A percentile compares a stretch with the other conserved stretches of the same genome.
Evolutionary conservation across 2,113 vertebrate species (phyloP).

Genomic region (Nestor notabilis): DNA sequence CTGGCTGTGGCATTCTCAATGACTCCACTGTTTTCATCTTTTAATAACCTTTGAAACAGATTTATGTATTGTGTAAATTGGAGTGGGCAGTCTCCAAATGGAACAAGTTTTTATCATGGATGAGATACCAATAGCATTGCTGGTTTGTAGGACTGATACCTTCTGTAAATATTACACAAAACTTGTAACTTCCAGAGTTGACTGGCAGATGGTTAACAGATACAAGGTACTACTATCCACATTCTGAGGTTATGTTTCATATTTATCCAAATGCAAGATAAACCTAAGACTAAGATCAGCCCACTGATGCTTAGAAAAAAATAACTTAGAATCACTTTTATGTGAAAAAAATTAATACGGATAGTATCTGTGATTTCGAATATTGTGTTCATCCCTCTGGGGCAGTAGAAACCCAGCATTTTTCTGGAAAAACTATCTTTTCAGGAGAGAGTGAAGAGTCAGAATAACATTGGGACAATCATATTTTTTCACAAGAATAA

Average conservation of each 20-base stretch:
- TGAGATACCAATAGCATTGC: not conserved
- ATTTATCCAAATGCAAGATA: not conserved
- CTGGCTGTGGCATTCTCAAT: not conserved
- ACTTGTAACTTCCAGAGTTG: not conserved
- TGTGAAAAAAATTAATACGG: not conserved
- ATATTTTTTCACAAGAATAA: not conserved
- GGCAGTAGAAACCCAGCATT: not conserved
- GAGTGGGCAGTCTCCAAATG: not conserved
- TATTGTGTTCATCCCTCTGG: not conserved
- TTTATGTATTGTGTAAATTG: not conserved
- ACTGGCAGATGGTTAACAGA: not conserved
- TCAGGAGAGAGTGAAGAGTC: not conserved
- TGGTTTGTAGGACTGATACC: not conserved
- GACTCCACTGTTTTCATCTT: not conserved
- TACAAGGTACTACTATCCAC: not conserved
- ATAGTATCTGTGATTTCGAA: not conserved
- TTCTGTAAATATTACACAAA: not conserved
- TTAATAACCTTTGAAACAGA: not conserved
- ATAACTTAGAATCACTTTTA: not conserved
- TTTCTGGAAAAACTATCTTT: not conserved
- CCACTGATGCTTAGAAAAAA: not conserved
- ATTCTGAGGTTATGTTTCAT: not conserved
- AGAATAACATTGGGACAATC: not conserved
- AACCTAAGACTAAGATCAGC: not conserved
- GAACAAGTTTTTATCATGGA: not conserved